Evolutionary conservation across 2,888 invertebrate species (phyloP).

Genomic region (Fabriciana adippe): DNA sequence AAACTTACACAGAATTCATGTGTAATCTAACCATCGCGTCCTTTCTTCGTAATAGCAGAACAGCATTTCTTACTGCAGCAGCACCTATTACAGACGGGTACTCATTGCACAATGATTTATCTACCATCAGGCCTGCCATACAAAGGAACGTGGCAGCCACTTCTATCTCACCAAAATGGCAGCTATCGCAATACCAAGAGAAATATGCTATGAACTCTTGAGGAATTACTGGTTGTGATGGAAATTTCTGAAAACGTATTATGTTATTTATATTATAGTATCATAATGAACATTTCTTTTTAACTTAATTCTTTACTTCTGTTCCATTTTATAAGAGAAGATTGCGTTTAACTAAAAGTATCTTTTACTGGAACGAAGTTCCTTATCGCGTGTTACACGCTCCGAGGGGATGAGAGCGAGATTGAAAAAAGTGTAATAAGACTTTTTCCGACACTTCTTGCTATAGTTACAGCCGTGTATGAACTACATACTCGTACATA

Average conservation of each 20-base stretch:
- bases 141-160: constrained; percentile 64
- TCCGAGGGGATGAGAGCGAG: no score
- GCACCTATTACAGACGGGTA: constrained; percentile 63
- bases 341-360: not conserved
- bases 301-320: no score
- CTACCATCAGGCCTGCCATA: constrained; percentile 59
- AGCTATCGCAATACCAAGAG: constrained; percentile 59
- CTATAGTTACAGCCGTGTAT: no score
- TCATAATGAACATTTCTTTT: not conserved
- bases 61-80: constrained; percentile 59
- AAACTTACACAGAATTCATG: constrained; percentile 56
- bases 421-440: no score
- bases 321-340: no score
- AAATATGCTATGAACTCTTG: constrained; percentile 66
- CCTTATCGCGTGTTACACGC: no score
- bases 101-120: constrained; percentile 52
- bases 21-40: constrained; percentile 48
- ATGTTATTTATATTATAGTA: not conserved
- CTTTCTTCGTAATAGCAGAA: constrained; percentile 53
- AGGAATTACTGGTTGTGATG: constrained; percentile 58
- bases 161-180: constrained; percentile 55
- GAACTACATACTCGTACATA: no score
- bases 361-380: no score
- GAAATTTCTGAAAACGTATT: constrained; percentile 55
- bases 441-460: no score